These are phyloP conservation scores for Shargacucullia verbasci DNA, from an alignment of 2,888 invertebrate species.

Conservation along the genomic window DNA sequence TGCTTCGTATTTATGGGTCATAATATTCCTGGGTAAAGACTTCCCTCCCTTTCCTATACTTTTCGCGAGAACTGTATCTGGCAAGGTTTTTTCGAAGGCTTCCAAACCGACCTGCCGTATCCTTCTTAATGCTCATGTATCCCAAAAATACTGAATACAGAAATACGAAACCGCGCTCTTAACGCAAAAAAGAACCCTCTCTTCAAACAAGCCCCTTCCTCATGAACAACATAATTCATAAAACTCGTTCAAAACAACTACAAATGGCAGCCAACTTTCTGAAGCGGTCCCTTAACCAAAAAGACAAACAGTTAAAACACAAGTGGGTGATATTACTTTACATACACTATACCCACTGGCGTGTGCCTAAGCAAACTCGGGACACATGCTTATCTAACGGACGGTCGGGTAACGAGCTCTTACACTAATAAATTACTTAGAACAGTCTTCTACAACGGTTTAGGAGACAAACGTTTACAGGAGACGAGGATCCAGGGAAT, in stretches of 20 bases:
- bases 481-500: conserved; percentile 8
- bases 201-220: neutral
- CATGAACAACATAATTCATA: neutral
- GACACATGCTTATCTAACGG: conserved; percentile 48
- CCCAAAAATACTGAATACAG: too few relatives aligned
- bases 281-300: conserved; percentile 2
- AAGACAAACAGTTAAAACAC: conserved; percentile 23
- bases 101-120: too few relatives aligned
- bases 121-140: too few relatives aligned
- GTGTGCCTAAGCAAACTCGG: conserved; percentile 41
- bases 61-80: too few relatives aligned
- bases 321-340: neutral
- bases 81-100: too few relatives aligned
- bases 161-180: too few relatives aligned
- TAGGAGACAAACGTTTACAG: conserved; percentile 23
- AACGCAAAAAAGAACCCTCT: neutral
- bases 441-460: conserved; percentile 39
- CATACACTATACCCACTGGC: neutral
- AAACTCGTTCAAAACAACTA: conserved; percentile 25
- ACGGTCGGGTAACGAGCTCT: conserved; percentile 17
- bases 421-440: conserved; percentile 48
- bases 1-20: too few relatives aligned
- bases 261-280: conserved; percentile 2
- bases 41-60: too few relatives aligned
- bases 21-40: too few relatives aligned